Evolutionary conservation across 2,113 vertebrate genomes (phyloP).

Genomic region (Heteronetta atricapilla): DNA sequence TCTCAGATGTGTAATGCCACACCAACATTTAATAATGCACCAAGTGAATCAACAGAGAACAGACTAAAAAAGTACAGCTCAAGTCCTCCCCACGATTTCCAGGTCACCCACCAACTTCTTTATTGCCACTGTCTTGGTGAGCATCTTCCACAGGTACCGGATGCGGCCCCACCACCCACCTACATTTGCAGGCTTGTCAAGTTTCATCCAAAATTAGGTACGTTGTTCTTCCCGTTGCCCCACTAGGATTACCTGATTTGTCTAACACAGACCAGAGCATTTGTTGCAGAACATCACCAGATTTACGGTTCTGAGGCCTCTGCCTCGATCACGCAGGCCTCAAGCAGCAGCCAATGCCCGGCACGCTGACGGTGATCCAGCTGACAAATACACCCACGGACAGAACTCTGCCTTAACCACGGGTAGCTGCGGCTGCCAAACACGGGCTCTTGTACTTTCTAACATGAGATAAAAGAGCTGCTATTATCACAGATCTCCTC

Average conservation of each 20-base stretch:
- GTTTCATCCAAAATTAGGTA: neutral
- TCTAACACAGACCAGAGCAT: neutral
- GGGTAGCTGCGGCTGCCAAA: fast-evolving
- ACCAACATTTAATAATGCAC: neutral
- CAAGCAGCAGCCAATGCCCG: neutral
- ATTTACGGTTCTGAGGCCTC: neutral
- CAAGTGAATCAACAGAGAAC: neutral
- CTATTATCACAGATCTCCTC: neutral
- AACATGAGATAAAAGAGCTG: neutral
- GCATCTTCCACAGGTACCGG: neutral
- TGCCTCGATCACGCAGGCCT: neutral
- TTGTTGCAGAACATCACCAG: neutral
- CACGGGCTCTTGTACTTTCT: neutral
- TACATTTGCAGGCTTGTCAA: neutral
- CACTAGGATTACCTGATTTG: neutral
- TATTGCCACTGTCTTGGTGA: neutral
- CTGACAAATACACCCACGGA: neutral
- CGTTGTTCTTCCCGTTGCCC: neutral
- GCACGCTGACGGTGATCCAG: neutral
- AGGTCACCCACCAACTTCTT: neutral
- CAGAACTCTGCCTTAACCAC: neutral
- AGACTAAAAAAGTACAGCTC: neutral
- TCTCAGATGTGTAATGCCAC: neutral
- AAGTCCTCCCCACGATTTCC: neutral
- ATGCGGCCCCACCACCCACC: neutral